A percentile compares a stretch with the other conserved stretches of the same genome.
Evolutionary conservation across 2,888 invertebrate species (phyloP).

Genomic region (Caenorhabditis parvicauda): DNA sequence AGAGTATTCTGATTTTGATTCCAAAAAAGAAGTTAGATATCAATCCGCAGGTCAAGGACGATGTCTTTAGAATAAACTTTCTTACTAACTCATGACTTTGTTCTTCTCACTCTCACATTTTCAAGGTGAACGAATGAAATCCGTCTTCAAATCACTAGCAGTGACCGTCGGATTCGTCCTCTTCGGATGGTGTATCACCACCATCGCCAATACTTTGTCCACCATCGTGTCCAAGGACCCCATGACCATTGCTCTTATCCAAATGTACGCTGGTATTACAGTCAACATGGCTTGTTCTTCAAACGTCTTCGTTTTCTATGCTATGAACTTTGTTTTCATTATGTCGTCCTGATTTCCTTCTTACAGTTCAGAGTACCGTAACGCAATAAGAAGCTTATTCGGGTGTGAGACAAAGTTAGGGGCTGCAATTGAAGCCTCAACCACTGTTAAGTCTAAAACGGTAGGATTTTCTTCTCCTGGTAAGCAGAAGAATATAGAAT

Average conservation of each 20-base stretch:
- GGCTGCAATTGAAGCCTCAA: conserved; percentile 14
- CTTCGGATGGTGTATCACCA: conserved; percentile 29
- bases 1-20: no score
- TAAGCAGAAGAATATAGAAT: no score
- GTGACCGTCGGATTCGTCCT: conserved; percentile 28
- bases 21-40: no score
- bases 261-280: conserved; percentile 37
- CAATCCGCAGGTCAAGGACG: no score
- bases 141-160: conserved; percentile 27
- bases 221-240: conserved; percentile 10
- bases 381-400: conserved; percentile 16
- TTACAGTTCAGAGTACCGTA: conserved; percentile 21
- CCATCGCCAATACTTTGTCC: conserved; percentile 21
- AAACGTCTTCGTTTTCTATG: conserved; percentile 31
- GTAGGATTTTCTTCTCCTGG: no score
- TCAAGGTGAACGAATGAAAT: conserved; percentile 24
- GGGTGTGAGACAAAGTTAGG: conserved; percentile 11
- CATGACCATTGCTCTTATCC: conserved; percentile 12
- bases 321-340: conserved; percentile 18
- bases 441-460: no score
- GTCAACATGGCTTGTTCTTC: conserved; percentile 28
- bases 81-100: not conserved
- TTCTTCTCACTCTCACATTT: not conserved
- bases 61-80: no score
- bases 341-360: not conserved